Percentiles rank a stretch among this genome's conserved stretches.
Evolutionary conservation across 2,113 vertebrate species (phyloP).

Genomic region (Sardina pilchardus): DNA sequence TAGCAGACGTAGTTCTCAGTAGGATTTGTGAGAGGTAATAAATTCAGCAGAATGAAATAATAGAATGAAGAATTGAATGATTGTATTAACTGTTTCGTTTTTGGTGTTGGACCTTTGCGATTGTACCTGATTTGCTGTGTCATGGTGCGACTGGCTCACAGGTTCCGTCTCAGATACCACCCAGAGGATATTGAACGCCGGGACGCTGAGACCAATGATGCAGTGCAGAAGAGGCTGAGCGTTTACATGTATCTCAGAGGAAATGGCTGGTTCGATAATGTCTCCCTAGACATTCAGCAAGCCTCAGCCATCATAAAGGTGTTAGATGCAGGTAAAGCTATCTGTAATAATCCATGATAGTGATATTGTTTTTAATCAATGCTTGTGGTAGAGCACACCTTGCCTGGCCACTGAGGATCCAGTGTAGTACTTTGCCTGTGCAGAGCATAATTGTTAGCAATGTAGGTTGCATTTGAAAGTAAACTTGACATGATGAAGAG

Average conservation of each 20-base stretch:
- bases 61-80: neutral
- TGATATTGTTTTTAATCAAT: neutral
- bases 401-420: neutral
- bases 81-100: neutral
- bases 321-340: conserved; percentile 80
- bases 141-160: conserved; percentile 49
- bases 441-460: too few species aligned
- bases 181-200: conserved; percentile 84
- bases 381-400: neutral
- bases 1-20: too few species aligned
- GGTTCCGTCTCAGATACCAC: conserved; percentile 92
- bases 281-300: conserved; percentile 86
- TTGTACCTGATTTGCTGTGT: neutral
- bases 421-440: neutral
- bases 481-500: too few species aligned
- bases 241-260: conserved; percentile 86
- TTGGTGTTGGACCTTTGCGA: neutral
- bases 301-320: conserved; percentile 83
- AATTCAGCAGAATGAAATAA: neutral
- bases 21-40: neutral
- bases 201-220: conserved; percentile 77
- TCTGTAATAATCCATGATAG: neutral
- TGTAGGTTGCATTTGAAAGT: too few species aligned
- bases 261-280: conserved; percentile 79
- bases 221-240: conserved; percentile 80